Base-by-base conservation (phyloP, 2,888 invertebrate species). In the Mimachlamys varia region DNA sequence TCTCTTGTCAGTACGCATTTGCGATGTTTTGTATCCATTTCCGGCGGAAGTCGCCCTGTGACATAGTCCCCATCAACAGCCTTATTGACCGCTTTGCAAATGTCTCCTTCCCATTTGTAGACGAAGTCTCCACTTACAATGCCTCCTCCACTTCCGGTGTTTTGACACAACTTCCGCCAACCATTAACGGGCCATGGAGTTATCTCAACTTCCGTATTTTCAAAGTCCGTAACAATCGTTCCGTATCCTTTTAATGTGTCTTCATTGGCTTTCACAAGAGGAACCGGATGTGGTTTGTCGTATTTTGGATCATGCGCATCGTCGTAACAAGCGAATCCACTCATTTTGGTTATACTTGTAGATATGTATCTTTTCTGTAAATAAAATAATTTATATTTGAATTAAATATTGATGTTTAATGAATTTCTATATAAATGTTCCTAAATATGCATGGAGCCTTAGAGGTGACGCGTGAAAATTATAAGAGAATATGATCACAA, bases 131-230 rank as follows among this genome's bases (percentile, higher is more conserved):
- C 94, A 27, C 90, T 89, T 12, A 87, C 88, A 38, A 90, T 91
- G 4, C 92, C 93, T 19, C 91, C 94, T 22, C 91, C 91, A 17
- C 88, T 90, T 19, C 94, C 94, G 2, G 94, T 94, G 3, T 92
- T 92, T 27, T 89, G 90, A 44, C 89, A 91, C 7, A 92, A 53
- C 27, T 91, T 89, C 5, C 92, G 55, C 91, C 91, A 90, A 17
- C 92, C 92, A 19, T 76, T 76, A 55, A 88, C 88, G 3, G 92
- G 92, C 92, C 92, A 93, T 27, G 91, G 90, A 1, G 89, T 76
- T 7, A 93, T 91, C 89, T 91, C 91, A 13, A 93, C 92, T 27
- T 93, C 91, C 19, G 89, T 89, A 13, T 88, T 53, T 12, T 93
- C 91, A 89, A 92, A 92, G 58, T 91, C 90, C 4, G 88, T 88